Conservation (phyloP, 1,140 invertebrate species). For the Eupristina koningsbergeri region DNA sequence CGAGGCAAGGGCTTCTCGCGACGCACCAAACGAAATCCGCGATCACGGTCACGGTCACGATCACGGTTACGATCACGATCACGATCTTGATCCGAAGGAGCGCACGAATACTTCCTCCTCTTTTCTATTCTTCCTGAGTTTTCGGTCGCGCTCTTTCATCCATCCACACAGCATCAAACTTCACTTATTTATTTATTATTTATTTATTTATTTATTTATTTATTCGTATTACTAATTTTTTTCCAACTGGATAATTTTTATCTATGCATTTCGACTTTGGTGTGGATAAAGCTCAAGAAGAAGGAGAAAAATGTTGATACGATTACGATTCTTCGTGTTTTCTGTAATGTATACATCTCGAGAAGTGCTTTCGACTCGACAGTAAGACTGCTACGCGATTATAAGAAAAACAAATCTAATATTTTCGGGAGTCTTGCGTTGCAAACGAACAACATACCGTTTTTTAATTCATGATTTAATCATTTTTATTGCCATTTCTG, state of each 20-base stretch:
- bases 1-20: background rate
- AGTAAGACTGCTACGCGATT: conserved; percentile 17
- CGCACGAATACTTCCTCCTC: background rate
- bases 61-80: no score
- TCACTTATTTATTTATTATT: conserved; percentile 49
- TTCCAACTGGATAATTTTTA: background rate
- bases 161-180: background rate
- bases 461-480: background rate
- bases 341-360: background rate
- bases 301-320: background rate
- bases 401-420: background rate
- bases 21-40: no score
- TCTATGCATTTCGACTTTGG: background rate
- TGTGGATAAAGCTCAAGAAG: conserved; percentile 4
- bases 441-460: conserved; percentile 10
- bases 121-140: conserved; percentile 5
- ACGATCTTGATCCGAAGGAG: background rate
- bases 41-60: no score
- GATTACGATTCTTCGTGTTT: background rate
- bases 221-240: background rate
- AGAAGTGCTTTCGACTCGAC: conserved; percentile 23
- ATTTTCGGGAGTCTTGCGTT: conserved; percentile 11
- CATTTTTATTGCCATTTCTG: background rate
- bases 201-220: conserved; percentile 49
- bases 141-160: background rate